Conservation (phyloP, 1,140 invertebrate species). For the Drosophila miranda region DNA sequence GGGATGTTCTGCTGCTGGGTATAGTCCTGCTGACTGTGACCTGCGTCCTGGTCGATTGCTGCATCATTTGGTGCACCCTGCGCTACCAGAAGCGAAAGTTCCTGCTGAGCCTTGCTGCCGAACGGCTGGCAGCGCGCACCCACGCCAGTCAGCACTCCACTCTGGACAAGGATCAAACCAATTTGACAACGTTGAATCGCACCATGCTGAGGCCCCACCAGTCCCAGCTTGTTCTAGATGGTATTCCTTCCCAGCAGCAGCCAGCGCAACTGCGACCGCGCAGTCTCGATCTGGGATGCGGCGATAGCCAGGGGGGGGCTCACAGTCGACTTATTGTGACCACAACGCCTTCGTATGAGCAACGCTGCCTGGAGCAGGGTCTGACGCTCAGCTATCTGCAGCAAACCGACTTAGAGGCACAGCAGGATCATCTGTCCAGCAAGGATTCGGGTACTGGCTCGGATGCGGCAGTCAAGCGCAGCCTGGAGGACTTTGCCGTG, state of each 20-base stretch:
- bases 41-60: conserved; percentile 93
- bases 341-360: conserved; percentile 70
- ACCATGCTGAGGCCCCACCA: conserved; percentile 57
- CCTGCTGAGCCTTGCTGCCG: conserved; percentile 67
- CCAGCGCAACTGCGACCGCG: conserved; percentile 46
- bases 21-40: conserved; percentile 95
- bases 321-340: conserved; percentile 68
- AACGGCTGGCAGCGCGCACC: conserved; percentile 25
- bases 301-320: conserved; percentile 16
- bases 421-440: conserved; percentile 77
- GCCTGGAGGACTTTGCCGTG: conserved; percentile 66
- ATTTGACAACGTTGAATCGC: conserved; percentile 71
- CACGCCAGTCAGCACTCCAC: conserved; percentile 54
- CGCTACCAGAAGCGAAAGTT: conserved; percentile 88
- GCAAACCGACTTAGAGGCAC: conserved; percentile 58
- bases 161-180: conserved; percentile 69
- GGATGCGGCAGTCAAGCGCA: conserved; percentile 76
- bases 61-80: conserved; percentile 95
- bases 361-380: conserved; percentile 64
- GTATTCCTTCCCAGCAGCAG: conserved; percentile 33
- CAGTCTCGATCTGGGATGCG: conserved; percentile 57
- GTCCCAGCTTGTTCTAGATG: conserved; percentile 52
- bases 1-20: conserved; percentile 85
- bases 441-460: conserved; percentile 78
- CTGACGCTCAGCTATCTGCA: conserved; percentile 62